Percentiles rank a stretch among this genome's conserved stretches.
phyloP scores from a whole-genome alignment of 92 coral and sea anemone genomes.

The Epizoanthus scotinus region DNA sequence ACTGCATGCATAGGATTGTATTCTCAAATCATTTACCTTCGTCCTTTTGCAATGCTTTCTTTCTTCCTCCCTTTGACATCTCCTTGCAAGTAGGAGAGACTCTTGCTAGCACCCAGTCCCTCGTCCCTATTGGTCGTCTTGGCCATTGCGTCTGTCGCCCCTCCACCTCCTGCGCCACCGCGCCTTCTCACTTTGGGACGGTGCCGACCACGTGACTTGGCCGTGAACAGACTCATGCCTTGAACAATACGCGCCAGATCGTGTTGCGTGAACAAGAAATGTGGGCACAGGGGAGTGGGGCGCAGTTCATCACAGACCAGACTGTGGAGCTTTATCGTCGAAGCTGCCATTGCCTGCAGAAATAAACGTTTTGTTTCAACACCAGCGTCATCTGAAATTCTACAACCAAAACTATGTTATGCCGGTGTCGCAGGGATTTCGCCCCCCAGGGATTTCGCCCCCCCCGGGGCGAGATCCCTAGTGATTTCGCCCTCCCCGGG shows the following conservation, averaged over 20 bases:
- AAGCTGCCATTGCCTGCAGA: conserved; percentile 82
- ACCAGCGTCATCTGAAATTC: too few species aligned
- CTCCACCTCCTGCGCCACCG: conserved; percentile 41
- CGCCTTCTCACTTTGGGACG: conserved; percentile 80
- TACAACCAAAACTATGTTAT: too few species aligned
- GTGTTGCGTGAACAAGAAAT: conserved; percentile 93
- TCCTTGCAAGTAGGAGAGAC: conserved; percentile 7
- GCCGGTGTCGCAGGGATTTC: too few species aligned
- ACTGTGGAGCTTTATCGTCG: conserved; percentile 72
- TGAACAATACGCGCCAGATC: conserved; percentile 86
- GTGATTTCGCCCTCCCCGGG: too few species aligned
- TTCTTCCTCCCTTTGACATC: conserved; percentile 6
- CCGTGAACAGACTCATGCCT: conserved; percentile 85
- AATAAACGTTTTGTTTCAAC: not conserved
- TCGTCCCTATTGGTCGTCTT: not conserved
- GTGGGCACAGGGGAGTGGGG: conserved; percentile 90
- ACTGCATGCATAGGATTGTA: too few species aligned
- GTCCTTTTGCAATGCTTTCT: conserved; percentile 12
- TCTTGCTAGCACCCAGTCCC: conserved; percentile 15
- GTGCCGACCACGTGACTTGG: conserved; percentile 85
- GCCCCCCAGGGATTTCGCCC: too few species aligned
- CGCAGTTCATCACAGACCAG: conserved; percentile 77
- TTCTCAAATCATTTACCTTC: conserved; percentile 16
- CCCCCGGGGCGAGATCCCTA: too few species aligned
- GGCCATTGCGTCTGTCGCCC: not conserved